A percentile compares a stretch with the other conserved stretches of the same genome.
Conservation (phyloP, 2,888 invertebrate genomes). For the Sinohyriopsis cumingii region DNA sequence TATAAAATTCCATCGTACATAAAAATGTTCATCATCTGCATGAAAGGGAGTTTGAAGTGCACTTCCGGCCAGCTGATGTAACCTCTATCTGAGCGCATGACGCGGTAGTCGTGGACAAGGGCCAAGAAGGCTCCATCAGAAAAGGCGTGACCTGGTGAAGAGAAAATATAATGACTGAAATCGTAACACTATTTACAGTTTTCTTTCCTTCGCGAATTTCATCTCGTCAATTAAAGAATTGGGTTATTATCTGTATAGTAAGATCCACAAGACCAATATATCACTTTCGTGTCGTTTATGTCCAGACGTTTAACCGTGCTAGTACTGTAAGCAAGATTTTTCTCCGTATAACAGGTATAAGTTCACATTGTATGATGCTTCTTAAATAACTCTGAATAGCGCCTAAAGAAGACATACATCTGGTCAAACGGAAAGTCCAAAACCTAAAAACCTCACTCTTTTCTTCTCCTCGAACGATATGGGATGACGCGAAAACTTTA, state of each 20-base stretch:
- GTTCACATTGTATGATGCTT: too few species aligned
- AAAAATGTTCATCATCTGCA: constrained; percentile 16
- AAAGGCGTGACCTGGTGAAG: constrained; percentile 52
- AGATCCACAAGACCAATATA: neutral
- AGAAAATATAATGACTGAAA: constrained; percentile 1
- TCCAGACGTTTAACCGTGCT: too few species aligned
- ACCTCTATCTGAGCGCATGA: constrained; percentile 47
- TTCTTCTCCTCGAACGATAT: too few species aligned
- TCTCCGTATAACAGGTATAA: too few species aligned
- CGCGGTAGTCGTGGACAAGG: constrained; percentile 51
- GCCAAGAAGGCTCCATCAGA: constrained; percentile 59
- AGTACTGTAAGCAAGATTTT: too few species aligned
- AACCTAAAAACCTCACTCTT: too few species aligned
- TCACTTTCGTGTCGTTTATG: too few species aligned
- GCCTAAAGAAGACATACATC: too few species aligned
- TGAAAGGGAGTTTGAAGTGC: constrained; percentile 14
- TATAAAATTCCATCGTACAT: neutral
- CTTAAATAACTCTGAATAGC: too few species aligned
- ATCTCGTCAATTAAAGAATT: neutral
- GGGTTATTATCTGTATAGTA: neutral
- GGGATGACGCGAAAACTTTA: too few species aligned
- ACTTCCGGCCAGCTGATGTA: constrained; percentile 50
- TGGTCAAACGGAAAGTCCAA: too few species aligned
- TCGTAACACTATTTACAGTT: neutral
- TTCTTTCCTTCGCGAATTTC: neutral